A percentile compares a stretch with the other conserved stretches of the same genome.
phyloP scores from a whole-genome alignment of 1,140 invertebrate species.

The Hycleus phaleratus region DNA sequence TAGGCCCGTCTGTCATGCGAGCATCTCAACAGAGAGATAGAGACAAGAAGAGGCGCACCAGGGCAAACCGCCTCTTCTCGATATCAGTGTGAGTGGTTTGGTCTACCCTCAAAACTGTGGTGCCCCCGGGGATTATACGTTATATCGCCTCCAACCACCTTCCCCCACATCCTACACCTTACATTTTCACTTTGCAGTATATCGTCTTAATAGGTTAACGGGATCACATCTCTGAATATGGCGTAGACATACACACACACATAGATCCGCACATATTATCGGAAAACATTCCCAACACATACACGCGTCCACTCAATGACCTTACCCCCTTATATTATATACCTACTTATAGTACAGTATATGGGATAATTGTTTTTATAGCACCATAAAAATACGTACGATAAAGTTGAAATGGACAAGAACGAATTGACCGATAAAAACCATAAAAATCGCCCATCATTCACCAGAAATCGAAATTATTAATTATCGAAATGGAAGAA shows the following conservation, averaged over 20 bases:
- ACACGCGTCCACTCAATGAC: not conserved
- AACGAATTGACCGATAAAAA: not conserved
- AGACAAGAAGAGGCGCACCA: not conserved
- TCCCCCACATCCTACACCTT: constrained; percentile 15
- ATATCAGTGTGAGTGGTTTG: constrained; percentile 11
- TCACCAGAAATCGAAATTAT: not conserved
- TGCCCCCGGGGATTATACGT: constrained; percentile 19
- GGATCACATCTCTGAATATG: constrained; percentile 12
- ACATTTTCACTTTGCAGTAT: constrained; percentile 23
- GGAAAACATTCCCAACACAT: constrained; percentile 8
- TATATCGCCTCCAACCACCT: constrained; percentile 13
- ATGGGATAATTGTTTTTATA: constrained; percentile 8
- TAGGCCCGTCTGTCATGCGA: constrained; percentile 18
- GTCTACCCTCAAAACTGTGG: constrained; percentile 10
- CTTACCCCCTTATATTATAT: not conserved
- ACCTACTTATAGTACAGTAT: too few species aligned
- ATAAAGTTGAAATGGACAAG: not conserved
- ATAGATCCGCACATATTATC: not conserved
- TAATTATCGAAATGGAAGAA: not conserved
- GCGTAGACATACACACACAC: not conserved
- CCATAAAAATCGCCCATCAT: not conserved
- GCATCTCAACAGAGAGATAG: not conserved
- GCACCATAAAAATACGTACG: not conserved
- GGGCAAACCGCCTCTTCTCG: not conserved
- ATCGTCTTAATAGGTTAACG: constrained; percentile 27